Percentiles rank a stretch among this genome's conserved stretches.
Conservation (phyloP, 2,888 invertebrate species). For the Altica lythri region DNA sequence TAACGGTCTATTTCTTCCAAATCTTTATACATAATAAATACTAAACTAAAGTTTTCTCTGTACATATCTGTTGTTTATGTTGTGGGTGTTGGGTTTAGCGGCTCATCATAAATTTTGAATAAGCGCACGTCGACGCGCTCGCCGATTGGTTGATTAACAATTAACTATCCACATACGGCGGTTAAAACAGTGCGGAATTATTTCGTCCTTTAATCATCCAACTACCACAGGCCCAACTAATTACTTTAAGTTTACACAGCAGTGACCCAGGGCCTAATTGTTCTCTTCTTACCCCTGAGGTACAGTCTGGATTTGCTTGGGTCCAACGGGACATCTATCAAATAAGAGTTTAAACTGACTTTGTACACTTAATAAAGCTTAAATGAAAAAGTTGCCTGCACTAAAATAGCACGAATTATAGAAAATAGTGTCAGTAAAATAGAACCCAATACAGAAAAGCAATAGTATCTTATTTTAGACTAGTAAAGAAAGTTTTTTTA, state of each 20-base stretch:
- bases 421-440: too few relatives aligned
- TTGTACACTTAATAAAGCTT: too few relatives aligned
- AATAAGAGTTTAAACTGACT: constrained; percentile 2
- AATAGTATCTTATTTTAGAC: too few relatives aligned
- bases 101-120: constrained; percentile 11
- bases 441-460: too few relatives aligned
- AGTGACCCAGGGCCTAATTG: constrained; percentile 15
- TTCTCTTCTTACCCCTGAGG: constrained; percentile 10
- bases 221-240: constrained; percentile 9
- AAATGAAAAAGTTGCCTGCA: too few relatives aligned
- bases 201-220: constrained; percentile 19
- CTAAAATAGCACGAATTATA: too few relatives aligned
- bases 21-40: too few relatives aligned
- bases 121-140: background rate
- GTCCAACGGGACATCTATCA: constrained; percentile 6
- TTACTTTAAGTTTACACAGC: constrained; percentile 19
- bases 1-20: too few relatives aligned
- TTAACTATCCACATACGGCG: constrained; percentile 15
- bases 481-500: too few relatives aligned
- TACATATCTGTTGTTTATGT: too few relatives aligned
- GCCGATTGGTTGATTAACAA: constrained; percentile 19
- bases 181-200: constrained; percentile 15
- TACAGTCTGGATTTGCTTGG: constrained; percentile 2
- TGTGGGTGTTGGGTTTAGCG: background rate
- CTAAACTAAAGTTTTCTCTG: too few relatives aligned